Conservation (phyloP, 2,797 vertebrate genomes). For the Sebastes oblongus region DNA sequence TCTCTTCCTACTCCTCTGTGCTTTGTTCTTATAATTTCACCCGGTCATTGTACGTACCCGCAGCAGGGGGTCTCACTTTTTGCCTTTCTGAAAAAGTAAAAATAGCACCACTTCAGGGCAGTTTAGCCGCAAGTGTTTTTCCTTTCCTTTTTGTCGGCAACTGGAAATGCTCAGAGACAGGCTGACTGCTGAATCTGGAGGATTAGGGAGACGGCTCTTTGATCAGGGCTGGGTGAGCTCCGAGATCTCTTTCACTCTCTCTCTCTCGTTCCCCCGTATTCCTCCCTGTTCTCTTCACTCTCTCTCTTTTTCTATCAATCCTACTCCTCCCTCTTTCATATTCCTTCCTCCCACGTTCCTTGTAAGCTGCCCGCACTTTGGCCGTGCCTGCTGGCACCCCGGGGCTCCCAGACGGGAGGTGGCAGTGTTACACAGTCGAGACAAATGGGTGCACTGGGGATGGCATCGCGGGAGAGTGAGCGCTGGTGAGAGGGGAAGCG, state of each 20-base stretch:
- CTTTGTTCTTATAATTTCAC: conserved; percentile 75
- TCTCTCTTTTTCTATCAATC: conserved; percentile 40
- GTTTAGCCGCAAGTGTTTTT: conserved; percentile 82
- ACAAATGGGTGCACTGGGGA: conserved; percentile 50
- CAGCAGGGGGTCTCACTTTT: conserved; percentile 73
- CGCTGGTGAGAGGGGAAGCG: conserved; percentile 43
- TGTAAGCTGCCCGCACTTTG: conserved; percentile 28
- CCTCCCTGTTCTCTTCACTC: conserved; percentile 27
- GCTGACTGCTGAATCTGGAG: conserved; percentile 82
- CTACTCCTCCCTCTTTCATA: conserved; percentile 36
- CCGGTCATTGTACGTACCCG: conserved; percentile 55
- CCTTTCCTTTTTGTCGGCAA: conserved; percentile 67
- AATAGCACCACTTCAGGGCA: conserved; percentile 85
- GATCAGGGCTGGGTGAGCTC: conserved; percentile 78
- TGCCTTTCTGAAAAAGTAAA: conserved; percentile 78
- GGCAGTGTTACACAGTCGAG: conserved; percentile 80
- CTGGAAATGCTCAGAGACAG: conserved; percentile 80
- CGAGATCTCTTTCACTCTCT: conserved; percentile 66
- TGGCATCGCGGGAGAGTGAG: conserved; percentile 56
- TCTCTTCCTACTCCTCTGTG: conserved; percentile 52
- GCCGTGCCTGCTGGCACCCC: conserved; percentile 43
- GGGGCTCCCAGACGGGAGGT: conserved; percentile 80
- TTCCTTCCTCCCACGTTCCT: conserved; percentile 25
- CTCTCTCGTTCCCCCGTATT: conserved; percentile 39
- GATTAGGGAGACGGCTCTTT: conserved; percentile 84